Conservation (phyloP, 2,888 invertebrate species). For the Gonocerus acuteangulatus region DNA sequence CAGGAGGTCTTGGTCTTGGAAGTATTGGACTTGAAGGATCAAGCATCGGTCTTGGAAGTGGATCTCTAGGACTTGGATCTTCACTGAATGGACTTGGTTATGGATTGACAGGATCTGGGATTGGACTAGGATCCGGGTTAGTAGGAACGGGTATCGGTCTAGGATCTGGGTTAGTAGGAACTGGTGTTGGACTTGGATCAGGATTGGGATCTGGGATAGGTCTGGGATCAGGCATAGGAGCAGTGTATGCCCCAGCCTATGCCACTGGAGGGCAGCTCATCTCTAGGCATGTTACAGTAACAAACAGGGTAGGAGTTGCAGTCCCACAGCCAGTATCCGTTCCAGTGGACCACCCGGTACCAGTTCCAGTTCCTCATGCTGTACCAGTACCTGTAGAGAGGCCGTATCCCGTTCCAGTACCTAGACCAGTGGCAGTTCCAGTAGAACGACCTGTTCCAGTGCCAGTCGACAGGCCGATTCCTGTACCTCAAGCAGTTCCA, state of each 20-base stretch:
- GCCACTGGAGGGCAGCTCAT: conserved; percentile 20
- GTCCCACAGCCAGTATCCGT: conserved; percentile 38
- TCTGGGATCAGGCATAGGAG: neutral
- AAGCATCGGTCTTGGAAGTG: too few relatives aligned
- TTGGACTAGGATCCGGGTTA: neutral
- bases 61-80: neutral
- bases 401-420: conserved; percentile 38
- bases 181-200: neutral
- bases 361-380: conserved; percentile 37
- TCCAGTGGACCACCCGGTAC: conserved; percentile 39
- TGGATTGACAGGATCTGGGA: neutral
- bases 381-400: conserved; percentile 37
- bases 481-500: conserved; percentile 47
- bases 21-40: neutral
- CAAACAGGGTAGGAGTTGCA: conserved; percentile 35
- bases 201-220: neutral
- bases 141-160: neutral
- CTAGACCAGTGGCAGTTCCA: conserved; percentile 43
- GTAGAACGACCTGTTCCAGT: conserved; percentile 49
- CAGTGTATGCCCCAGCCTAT: neutral
- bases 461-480: conserved; percentile 48
- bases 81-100: conserved; percentile 5
- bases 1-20: neutral
- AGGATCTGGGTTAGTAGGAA: conserved; percentile 1
- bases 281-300: conserved; percentile 30